Evolutionary conservation across 2,888 invertebrate species (phyloP), one percentile per base, ranked within the genome.

Genomic region (Pristionchus arcanus): DNA sequence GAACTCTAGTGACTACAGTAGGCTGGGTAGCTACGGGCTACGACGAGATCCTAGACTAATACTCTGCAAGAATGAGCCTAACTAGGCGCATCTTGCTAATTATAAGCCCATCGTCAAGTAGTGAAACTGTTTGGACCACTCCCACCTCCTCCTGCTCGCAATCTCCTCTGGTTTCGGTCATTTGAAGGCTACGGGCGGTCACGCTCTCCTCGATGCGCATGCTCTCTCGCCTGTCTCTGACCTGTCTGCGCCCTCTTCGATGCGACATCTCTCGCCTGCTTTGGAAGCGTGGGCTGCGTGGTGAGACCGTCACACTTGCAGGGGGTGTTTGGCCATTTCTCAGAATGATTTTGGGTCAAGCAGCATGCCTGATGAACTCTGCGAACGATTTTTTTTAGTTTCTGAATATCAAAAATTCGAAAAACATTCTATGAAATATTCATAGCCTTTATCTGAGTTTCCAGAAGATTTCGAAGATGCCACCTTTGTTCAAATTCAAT

Each of bases 141-240:
- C 81, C 81, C 81, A 42, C 42, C 81, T 15, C 42, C 42, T 49
- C 11, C 42, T 11, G 9, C 53, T 53, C 42, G 31, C 81, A 42
- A 63, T 49, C 49, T 81, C 31, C 28, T 5, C n/a, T 34, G 81
- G 81, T 81, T 81, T 81, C 81, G 49, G 81, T 77, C 21, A 49
- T 4, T 42, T 42, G 81, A 53, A 53, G 81, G 81, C 81, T 42
- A 42, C 28, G 19, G 81, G 21, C 37, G 81, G 81, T 81, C 81
- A 53, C 49, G 34, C 53, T 28, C 81, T 81, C 81, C 49, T 28
- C 49, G 15, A 53, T 53, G 11, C 7, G 21, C 81, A 28, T 7
- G 25, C 53, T 81, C 49, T 81, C 53, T 81, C 49, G n/a, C 49
- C 13, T 28, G 16, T n/a, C 81, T 81, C 81, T 81, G 28, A 81